These are phyloP conservation scores for Drosophila erecta DNA, from an alignment of 1,140 invertebrate genomes.

Conservation along the genomic window DNA sequence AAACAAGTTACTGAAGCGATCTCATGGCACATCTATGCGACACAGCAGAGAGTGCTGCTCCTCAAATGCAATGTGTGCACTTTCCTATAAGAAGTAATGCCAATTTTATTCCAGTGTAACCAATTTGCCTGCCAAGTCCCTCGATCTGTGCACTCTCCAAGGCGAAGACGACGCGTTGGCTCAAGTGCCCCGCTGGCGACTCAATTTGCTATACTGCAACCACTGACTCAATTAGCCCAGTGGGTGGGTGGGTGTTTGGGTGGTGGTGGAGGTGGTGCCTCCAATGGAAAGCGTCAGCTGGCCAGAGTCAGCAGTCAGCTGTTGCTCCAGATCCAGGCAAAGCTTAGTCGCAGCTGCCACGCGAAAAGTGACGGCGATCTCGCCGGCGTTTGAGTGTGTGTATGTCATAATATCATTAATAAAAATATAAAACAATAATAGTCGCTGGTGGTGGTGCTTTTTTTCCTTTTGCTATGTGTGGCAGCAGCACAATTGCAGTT, in stretches of 20 bases:
- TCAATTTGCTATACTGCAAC: conserved; percentile 21
- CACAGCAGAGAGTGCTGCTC: too few species aligned
- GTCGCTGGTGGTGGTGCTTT: conserved; percentile 6
- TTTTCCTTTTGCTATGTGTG: conserved; percentile 1
- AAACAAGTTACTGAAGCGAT: too few species aligned
- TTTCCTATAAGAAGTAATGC: not conserved
- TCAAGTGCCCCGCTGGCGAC: conserved; percentile 27
- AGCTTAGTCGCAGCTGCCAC: not conserved
- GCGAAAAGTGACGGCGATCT: conserved; percentile 5
- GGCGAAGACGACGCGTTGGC: conserved; percentile 29
- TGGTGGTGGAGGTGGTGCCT: not conserved
- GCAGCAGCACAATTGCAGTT: conserved; percentile 12
- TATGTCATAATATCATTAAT: conserved; percentile 66
- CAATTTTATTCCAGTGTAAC: not conserved
- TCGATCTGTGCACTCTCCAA: conserved; percentile 21
- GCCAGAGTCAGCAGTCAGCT: conserved; percentile 37
- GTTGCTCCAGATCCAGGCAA: conserved; percentile 4
- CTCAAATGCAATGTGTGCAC: not conserved
- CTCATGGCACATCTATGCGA: too few species aligned
- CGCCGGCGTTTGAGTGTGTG: conserved; percentile 5
- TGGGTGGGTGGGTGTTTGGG: not conserved
- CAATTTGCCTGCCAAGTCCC: conserved; percentile 16
- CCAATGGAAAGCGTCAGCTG: not conserved
- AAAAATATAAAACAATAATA: conserved; percentile 53
- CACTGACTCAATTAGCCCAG: conserved; percentile 31